These are phyloP conservation scores for Alloscopus bannaensis DNA, from an alignment of 2,888 invertebrate species.

Conservation along the genomic window DNA sequence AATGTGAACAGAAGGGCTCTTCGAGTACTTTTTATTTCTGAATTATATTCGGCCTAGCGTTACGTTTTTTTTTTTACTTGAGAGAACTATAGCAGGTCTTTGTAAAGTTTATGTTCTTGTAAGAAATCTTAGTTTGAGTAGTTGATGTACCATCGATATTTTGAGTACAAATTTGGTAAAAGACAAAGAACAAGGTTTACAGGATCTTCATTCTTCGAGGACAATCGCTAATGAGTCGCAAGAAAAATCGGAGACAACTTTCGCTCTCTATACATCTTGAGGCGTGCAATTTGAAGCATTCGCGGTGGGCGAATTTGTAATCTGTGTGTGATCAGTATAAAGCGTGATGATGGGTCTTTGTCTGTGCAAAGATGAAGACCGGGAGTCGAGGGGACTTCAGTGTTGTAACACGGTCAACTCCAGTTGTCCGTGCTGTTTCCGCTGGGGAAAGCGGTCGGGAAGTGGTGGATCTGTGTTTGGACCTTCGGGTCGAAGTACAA, in stretches of 20 bases:
- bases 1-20: too few species aligned
- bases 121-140: neutral
- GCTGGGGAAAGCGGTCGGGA: slow-evolving; percentile 67
- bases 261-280: too few species aligned
- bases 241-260: too few species aligned
- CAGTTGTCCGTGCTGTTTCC: slow-evolving; percentile 68
- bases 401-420: slow-evolving; percentile 65
- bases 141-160: neutral
- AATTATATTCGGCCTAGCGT: too few species aligned
- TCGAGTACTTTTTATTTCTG: too few species aligned
- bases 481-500: neutral
- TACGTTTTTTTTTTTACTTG: too few species aligned
- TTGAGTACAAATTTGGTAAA: slow-evolving; percentile 10
- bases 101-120: neutral
- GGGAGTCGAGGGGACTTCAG: slow-evolving; percentile 50
- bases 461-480: slow-evolving; percentile 57
- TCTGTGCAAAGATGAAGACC: slow-evolving; percentile 82
- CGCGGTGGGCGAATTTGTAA: too few species aligned
- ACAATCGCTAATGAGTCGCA: too few species aligned
- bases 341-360: slow-evolving; percentile 83
- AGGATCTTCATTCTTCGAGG: too few species aligned
- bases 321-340: slow-evolving; percentile 11
- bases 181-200: slow-evolving; percentile 51
- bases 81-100: too few species aligned
- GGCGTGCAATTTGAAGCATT: too few species aligned